Percentiles rank a stretch among this genome's conserved stretches.
phyloP scores from a whole-genome alignment of 2,797 vertebrate genomes.

The Protonibea diacanthus region DNA sequence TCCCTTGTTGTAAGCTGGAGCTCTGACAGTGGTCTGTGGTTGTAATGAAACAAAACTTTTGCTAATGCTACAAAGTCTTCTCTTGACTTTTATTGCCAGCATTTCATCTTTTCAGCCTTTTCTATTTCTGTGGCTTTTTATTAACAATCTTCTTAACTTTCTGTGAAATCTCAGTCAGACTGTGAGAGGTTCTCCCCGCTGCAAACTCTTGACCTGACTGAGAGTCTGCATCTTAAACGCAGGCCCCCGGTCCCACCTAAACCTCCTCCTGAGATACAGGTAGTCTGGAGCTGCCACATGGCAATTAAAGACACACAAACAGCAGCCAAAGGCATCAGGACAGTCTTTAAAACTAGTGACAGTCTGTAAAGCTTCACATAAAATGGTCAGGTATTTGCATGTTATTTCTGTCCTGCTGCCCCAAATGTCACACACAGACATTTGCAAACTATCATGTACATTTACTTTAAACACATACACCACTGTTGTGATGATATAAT shows the following conservation, averaged over 20 bases:
- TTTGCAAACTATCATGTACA: neutral
- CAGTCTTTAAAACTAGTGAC: neutral
- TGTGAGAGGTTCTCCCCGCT: slow-evolving; percentile 79
- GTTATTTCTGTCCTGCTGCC: neutral
- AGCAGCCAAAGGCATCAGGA: neutral
- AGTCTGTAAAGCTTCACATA: slow-evolving; percentile 6
- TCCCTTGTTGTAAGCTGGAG: slow-evolving; percentile 24
- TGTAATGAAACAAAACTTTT: slow-evolving; percentile 36
- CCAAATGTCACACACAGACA: neutral
- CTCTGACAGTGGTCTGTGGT: slow-evolving; percentile 19
- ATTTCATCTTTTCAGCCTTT: slow-evolving; percentile 46
- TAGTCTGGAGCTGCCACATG: slow-evolving; percentile 62
- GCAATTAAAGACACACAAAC: slow-evolving; percentile 5
- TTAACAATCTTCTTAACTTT: slow-evolving; percentile 66
- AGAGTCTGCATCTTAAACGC: slow-evolving; percentile 83
- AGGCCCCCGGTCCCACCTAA: slow-evolving; percentile 82
- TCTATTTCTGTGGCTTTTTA: slow-evolving; percentile 54
- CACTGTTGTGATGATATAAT: neutral
- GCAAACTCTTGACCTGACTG: slow-evolving; percentile 79
- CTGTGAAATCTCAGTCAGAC: slow-evolving; percentile 71
- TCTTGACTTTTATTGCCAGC: slow-evolving; percentile 45
- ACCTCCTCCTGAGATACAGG: slow-evolving; percentile 89
- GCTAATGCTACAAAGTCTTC: slow-evolving; percentile 7
- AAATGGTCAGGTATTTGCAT: neutral
- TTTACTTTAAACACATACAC: neutral